Evolutionary conservation across 2,113 vertebrate species (phyloP), one percentile per base, ranked within the genome.

Genomic region (Eurystomus gularis): DNA sequence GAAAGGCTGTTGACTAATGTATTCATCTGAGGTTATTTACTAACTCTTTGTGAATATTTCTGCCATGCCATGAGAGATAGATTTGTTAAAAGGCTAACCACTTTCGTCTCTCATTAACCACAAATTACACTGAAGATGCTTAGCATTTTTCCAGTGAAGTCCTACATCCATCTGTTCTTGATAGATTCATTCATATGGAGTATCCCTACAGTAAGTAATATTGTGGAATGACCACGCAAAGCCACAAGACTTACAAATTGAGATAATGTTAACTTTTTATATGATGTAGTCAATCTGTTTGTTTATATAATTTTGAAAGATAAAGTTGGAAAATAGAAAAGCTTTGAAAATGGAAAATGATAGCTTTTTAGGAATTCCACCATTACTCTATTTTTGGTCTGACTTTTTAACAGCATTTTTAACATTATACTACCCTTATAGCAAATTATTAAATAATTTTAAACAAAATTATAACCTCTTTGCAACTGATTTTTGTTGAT

Each of bases 261-360:
- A 96, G 70, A 69, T 71, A 75, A 79, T 49, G 61, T 46, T 28
- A 72, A 64, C 44, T 84, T 90, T 48, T 76, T 42, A 42, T 72
- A 65, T 51, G 57, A 73, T 1, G 1, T 16, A 82, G 44, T 44
- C 71, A 60, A 31, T 70, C 55, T 70, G 80, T 81, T 83, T 55
- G 24, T 84, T 82, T 79, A 69, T 64, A 42, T 4, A 7, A 94
- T 57, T 87, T 79, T 80, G 61, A 42, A 89, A 82, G 72, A 91
- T 57, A 62, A 95, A 91, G n/a, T 10, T 72, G 60, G 13, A 65
- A 66, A 85, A 82, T 85, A 40, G 8, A 80, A 28, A 88, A 93
- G 54, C 73, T 90, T 35, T 70, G 44, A 96, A 93, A 86, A 91
- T 51, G 62, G 65, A 96, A 96, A 96, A 93, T 72, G 17, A 60